Base-by-base conservation (phyloP, 2,113 vertebrate species). In the Upupa epops region DNA sequence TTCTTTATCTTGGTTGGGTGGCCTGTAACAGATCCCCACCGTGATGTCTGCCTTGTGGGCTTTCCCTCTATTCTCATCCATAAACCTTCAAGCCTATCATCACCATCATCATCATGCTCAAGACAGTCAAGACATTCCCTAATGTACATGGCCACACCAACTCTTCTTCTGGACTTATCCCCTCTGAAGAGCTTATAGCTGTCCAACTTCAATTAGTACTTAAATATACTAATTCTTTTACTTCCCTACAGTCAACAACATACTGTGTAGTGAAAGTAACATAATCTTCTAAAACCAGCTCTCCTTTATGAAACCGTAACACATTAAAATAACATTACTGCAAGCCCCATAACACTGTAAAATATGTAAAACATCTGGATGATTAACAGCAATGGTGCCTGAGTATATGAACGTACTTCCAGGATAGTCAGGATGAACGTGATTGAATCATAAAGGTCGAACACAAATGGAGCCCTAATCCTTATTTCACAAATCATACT, bases 401-500 rank as follows among this genome's bases (percentile, higher is more conserved):
- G 70, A 93, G n/a, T 28, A 48, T 70, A 52, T 48, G 36, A 89
- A 88, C 26, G 42, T 68, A 77, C 12, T 96, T 93, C 92, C 64
- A 81, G 64, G 9, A 74, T 48, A 68, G 13, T 51, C 46, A 71
- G 45, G 16, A 93, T 83, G 51, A 73, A 5, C 31, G 37, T 92
- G 82, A 87, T 94, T 91, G 86, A 80, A 84, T 78, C 56, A 89
- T 82, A 91, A 90, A 88, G 28, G 45, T n/a, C 65, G 51, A 11
- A 63, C 11, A 87, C 54, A 81, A 92, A 86, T 65, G 40, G 29
- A 72, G 36, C 16, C 51, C 42, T 92, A 93, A 93, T 92, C 63
- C 37, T 70, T 82, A 55, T 60, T 92, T 96, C 36, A 68, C 48
- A 96, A 96, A 90, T 90, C 86, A 75, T 32, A 70, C 56, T 92